Evolutionary conservation across 2,113 vertebrate species (phyloP), one percentile per base, ranked within the genome.

Genomic region (Paramisgurnus dabryanus): DNA sequence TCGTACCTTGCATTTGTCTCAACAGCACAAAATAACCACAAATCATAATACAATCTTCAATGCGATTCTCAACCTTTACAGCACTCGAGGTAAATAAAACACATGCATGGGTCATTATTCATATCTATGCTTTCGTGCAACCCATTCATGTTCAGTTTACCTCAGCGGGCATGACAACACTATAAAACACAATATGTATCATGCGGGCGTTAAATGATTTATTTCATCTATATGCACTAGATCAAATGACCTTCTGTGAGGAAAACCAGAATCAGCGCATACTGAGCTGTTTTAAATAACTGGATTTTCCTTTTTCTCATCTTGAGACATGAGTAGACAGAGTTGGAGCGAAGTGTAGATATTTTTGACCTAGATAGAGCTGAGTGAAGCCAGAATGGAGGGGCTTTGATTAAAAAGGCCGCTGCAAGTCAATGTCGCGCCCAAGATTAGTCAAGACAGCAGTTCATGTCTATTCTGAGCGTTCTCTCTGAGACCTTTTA

Each of bases 341-440:
- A 79, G 66, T 72, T 27, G 55, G 40, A 76, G 68, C 41, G 47
- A 22, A 76, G 67, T 60, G 47, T 60, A 65, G 7, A 71, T 60
- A 76, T 79, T 82, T 76, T 60, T 85, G 83, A 82, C 83, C 83
- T 76, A 85, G 76, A 82, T 79, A 79, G 58, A 82, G 76, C 71
- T 58, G 71, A 82, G 74, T 53, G 70, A 17, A 76, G 64, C 63
- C 79, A 49, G 73, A 60, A 53, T 41, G 72, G 60, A 64, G 76
- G 61, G 75, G 61, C 63, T 47, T 49, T 73, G 60, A 82, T 76
- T 76, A 76, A 76, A 82, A 85, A 77, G 68, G 66, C 49, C 67
- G 80, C 76, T 70, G 71, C 63, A 63, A 84, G 82, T 75, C 83
- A 81, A 75, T 34, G 55, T 57, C 61, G 45, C 78, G 83, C 76